phyloP scores from a whole-genome alignment of 1,140 invertebrate species.

The Spodoptera litura region DNA sequence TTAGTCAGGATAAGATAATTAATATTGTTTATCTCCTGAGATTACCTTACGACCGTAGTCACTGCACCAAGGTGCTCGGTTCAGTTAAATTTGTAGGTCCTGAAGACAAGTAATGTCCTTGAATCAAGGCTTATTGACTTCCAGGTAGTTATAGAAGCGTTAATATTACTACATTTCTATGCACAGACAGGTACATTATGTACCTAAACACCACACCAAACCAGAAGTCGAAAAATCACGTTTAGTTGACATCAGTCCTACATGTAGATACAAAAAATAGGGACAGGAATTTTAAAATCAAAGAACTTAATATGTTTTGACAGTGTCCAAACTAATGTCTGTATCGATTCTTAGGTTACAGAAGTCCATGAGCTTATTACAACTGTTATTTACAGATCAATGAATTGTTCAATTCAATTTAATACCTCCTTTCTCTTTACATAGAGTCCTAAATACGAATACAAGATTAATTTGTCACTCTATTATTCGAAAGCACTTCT shows the following conservation, averaged over 20 bases:
- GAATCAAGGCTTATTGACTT: no score
- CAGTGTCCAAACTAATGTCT: neutral
- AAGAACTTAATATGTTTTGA: neutral
- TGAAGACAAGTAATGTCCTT: no score
- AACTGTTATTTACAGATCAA: conserved; percentile 1
- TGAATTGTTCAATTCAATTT: conserved; percentile 10
- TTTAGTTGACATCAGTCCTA: no score
- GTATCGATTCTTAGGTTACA: neutral
- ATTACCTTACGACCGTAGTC: no score
- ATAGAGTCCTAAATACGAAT: neutral
- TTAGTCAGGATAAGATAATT: neutral
- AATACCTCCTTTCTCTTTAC: neutral
- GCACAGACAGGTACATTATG: no score
- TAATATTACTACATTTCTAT: no score
- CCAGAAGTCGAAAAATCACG: no score
- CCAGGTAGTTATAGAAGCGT: no score
- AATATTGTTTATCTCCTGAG: neutral
- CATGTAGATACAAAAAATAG: no score
- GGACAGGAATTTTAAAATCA: neutral
- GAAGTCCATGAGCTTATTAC: neutral
- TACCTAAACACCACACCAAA: no score
- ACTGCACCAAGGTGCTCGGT: no score
- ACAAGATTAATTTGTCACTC: conserved; percentile 16
- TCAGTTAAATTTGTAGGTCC: no score
- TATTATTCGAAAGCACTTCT: conserved; percentile 29